Percentiles rank a stretch among this genome's conserved stretches.
phyloP scores from a whole-genome alignment of 2,888 invertebrate genomes.

The Chydorus sphaericus region DNA sequence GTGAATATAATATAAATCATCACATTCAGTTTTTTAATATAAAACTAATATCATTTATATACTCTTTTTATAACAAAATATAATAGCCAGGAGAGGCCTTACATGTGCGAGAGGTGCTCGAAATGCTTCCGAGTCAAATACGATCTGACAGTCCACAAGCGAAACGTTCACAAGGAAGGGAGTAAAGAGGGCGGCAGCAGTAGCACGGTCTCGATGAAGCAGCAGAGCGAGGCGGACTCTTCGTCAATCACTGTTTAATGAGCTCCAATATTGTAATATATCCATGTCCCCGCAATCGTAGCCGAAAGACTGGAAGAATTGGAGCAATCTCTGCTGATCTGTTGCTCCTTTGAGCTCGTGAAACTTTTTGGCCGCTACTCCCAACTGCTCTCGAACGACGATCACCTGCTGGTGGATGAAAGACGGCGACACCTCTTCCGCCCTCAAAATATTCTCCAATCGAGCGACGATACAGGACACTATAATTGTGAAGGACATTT shows the following conservation, averaged over 20 bases:
- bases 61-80: too few relatives aligned
- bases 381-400: neutral
- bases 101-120: constrained; percentile 4
- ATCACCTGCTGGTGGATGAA: neutral
- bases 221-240: neutral
- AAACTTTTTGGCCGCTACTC: neutral
- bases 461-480: neutral
- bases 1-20: too few relatives aligned
- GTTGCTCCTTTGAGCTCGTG: neutral
- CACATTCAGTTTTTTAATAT: too few relatives aligned
- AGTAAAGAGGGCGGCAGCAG: too few relatives aligned
- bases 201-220: too few relatives aligned
- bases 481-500: neutral
- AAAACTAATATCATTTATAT: too few relatives aligned
- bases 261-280: neutral
- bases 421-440: neutral
- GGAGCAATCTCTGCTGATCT: neutral
- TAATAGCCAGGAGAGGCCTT: constrained; percentile 4
- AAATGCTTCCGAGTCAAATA: constrained; percentile 7
- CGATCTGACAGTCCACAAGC: constrained; percentile 1
- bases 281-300: neutral
- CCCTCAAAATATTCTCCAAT: constrained; percentile 1
- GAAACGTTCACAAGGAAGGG: constrained; percentile 3
- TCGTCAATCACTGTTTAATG: constrained; percentile 2
- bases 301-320: constrained; percentile 2